phyloP scores from a whole-genome alignment of 1,140 invertebrate species.

The Hyposmocoma kahamanoa region DNA sequence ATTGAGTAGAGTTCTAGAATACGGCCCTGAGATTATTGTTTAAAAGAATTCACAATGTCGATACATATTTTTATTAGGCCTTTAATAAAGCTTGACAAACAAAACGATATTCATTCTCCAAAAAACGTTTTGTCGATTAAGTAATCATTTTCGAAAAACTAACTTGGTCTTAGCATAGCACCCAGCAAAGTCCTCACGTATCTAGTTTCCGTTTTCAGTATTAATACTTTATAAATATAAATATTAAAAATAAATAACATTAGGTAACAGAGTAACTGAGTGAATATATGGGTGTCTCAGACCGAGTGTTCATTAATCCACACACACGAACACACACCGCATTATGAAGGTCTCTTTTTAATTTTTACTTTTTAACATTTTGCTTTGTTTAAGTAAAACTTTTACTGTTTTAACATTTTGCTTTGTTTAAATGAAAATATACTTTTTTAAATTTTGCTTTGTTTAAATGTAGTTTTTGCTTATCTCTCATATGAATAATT shows the following conservation, averaged over 20 bases:
- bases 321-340: neutral
- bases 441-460: too few relatives aligned
- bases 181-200: constrained; percentile 26
- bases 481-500: too few relatives aligned
- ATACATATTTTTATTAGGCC: neutral
- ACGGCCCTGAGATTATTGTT: constrained; percentile 14
- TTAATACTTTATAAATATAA: neutral
- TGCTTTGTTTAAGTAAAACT: too few relatives aligned
- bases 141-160: constrained; percentile 29
- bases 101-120: neutral
- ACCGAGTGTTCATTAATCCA: neutral
- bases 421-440: too few relatives aligned
- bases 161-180: constrained; percentile 57
- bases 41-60: neutral
- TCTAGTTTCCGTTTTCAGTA: neutral
- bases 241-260: too few relatives aligned
- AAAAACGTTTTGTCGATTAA: constrained; percentile 5
- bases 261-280: too few relatives aligned
- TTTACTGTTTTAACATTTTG: too few relatives aligned
- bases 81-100: neutral
- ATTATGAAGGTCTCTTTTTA: constrained; percentile 21
- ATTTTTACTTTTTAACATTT: constrained; percentile 27
- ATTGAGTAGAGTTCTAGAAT: too few relatives aligned
- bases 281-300: neutral
- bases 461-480: too few relatives aligned